Conservation (phyloP, 37 sponge, comb jelly and placozoan genomes). For the Eunapius fragilis region DNA sequence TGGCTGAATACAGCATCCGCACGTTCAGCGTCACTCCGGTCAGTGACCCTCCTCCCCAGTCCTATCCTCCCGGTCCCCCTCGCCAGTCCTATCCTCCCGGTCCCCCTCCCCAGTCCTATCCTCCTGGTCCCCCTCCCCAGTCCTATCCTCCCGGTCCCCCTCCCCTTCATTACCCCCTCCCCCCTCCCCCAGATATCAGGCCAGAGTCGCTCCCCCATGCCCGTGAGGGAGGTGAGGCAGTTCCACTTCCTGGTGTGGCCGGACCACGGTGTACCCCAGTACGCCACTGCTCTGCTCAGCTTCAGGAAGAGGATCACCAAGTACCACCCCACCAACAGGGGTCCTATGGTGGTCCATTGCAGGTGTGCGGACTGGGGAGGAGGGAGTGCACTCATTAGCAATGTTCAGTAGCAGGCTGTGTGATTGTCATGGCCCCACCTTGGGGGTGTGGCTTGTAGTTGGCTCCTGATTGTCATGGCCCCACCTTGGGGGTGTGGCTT, state of each 20-base stretch:
- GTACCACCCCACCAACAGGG: constrained; percentile 51
- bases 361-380: constrained; percentile 4
- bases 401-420: constrained; percentile 54
- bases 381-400: too few species aligned
- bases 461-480: too few species aligned
- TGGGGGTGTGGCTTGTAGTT: too few species aligned
- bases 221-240: constrained; percentile 70
- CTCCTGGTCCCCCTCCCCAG: not conserved
- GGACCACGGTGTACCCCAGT: constrained; percentile 93
- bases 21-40: constrained; percentile 70
- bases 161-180: not conserved
- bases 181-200: not conserved
- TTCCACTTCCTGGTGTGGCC: constrained; percentile 98
- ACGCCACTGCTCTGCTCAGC: constrained; percentile 87
- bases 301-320: constrained; percentile 79
- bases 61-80: not conserved
- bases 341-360: constrained; percentile 89
- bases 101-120: not conserved
- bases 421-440: constrained; percentile 93
- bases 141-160: not conserved
- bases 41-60: constrained; percentile 4
- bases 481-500: too few species aligned
- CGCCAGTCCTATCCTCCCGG: not conserved
- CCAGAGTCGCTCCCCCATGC: constrained; percentile 9
- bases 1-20: constrained; percentile 87